Percentiles rank a stretch among this genome's conserved stretches.
Conservation (phyloP, 1,140 invertebrate species). For the Neuroterus valhalla region DNA sequence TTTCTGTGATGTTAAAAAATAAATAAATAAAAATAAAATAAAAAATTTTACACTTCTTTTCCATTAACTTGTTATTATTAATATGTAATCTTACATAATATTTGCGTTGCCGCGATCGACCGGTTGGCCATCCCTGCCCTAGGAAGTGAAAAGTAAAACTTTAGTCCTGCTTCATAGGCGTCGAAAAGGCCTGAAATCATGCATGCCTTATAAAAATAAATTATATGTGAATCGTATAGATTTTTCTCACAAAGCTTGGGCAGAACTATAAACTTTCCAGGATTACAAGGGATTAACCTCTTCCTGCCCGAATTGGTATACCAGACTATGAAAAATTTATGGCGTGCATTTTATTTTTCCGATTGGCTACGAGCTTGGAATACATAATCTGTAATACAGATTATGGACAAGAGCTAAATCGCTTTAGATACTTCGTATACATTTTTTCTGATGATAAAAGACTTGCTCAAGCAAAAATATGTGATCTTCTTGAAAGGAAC, state of each 20-base stretch:
- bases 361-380: conserved; percentile 24
- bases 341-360: conserved; percentile 23
- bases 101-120: too few species aligned
- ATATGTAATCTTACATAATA: too few species aligned
- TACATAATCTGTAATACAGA: conserved; percentile 27
- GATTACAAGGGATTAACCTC: conserved; percentile 5
- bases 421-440: conserved; percentile 20
- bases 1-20: too few species aligned
- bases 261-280: conserved; percentile 16
- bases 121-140: too few species aligned
- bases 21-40: too few species aligned
- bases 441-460: conserved; percentile 19
- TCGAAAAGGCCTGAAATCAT: too few species aligned
- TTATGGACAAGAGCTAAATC: conserved; percentile 12
- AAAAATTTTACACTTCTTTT: too few species aligned
- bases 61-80: too few species aligned
- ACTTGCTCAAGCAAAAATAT: not conserved
- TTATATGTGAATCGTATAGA: not conserved
- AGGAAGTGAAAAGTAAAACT: too few species aligned
- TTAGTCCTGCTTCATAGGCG: too few species aligned
- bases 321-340: conserved; percentile 20
- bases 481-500: conserved; percentile 3
- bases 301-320: conserved; percentile 11
- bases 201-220: too few species aligned
- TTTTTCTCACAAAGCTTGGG: not conserved